Evolutionary conservation across 1,140 invertebrate genomes (phyloP).

Genomic region (Lerema accius): DNA sequence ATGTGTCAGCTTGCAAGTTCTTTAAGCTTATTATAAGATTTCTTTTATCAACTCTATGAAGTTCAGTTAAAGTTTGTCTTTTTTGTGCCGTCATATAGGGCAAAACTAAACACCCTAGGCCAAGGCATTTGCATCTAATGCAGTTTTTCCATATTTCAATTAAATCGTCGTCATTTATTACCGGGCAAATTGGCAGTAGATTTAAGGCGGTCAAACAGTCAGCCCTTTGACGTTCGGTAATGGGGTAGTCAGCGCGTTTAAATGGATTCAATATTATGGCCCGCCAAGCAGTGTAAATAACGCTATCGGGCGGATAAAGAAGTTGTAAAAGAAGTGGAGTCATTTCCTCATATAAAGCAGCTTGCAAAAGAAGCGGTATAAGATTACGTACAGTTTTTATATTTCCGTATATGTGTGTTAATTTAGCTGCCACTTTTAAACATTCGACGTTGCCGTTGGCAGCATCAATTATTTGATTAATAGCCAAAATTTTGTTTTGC

Average conservation of each 20-base stretch:
- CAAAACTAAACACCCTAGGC: slow-evolving; percentile 72
- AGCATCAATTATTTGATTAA: slow-evolving; percentile 69
- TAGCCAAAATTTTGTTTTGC: slow-evolving; percentile 69
- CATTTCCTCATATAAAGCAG: slow-evolving; percentile 68
- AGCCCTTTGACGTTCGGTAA: slow-evolving; percentile 71
- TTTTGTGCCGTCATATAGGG: slow-evolving; percentile 68
- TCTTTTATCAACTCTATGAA: slow-evolving; percentile 72
- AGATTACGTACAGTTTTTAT: slow-evolving; percentile 58
- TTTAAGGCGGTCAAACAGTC: slow-evolving; percentile 76
- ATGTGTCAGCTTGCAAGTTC: slow-evolving; percentile 73
- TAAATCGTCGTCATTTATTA: slow-evolving; percentile 74
- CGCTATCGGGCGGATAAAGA: slow-evolving; percentile 56
- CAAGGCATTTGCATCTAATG: slow-evolving; percentile 69
- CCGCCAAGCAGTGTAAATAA: slow-evolving; percentile 73
- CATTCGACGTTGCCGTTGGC: slow-evolving; percentile 60
- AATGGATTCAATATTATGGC: slow-evolving; percentile 75
- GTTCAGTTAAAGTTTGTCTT: slow-evolving; percentile 60
- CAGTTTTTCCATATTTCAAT: slow-evolving; percentile 78
- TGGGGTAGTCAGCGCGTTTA: slow-evolving; percentile 74
- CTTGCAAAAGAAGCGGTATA: slow-evolving; percentile 61
- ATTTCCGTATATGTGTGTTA: slow-evolving; percentile 66
- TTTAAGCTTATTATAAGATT: slow-evolving; percentile 74
- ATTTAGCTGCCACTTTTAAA: slow-evolving; percentile 66
- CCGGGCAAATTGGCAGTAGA: slow-evolving; percentile 73
- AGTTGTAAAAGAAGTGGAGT: slow-evolving; percentile 70